Evolutionary conservation across 2,888 invertebrate genomes (phyloP), one percentile per base, ranked within the genome.

Genomic region (Atrina japonica): DNA sequence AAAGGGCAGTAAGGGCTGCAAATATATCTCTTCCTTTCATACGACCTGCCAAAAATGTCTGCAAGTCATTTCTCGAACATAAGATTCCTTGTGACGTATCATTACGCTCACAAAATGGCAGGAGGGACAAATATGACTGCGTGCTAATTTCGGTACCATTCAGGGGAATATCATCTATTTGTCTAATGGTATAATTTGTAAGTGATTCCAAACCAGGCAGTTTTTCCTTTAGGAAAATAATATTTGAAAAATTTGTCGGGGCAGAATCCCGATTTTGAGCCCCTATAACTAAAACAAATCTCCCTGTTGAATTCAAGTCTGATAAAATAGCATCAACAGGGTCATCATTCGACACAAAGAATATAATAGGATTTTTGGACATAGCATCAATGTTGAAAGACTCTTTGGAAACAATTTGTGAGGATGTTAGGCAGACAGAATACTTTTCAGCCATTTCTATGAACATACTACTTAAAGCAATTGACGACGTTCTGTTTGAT

Each of bases 341-440:
- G 23, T 56, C 56, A 6, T 56, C 56, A 40, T 35, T 23, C 16
- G 56, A 56, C 18, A 56, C 56, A 56, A 56, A 56, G 5, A 56
- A 21, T 11, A 56, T 56, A 14, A 56, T 40, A 40, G 18, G 35
- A 18, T 14, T 25, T 35, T 35, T 30, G 18, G 40, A 56, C 18
- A 21, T 7, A 40, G 35, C 30, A 23, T 18, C 14, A 3, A n/a
- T 21, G 18, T 35, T 56, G 21, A 18, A 14, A 21, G 23, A 18
- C 2, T 56, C 41, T 21, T 23, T 16, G 0, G 40, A 40, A 21
- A 35, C n/a, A 29, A n/a, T 9, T 11, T 7, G 6, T 35, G 35
- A 35, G 40, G 56, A 41, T 9, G 56, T 40, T 27, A 56, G 16
- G 56, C 56, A 56, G 23, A 56, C 23, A 23, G 56, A 56, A 18